These are phyloP conservation scores for Aplodontia rufa DNA, from an alignment of 2,113 vertebrate genomes.

Conservation along the genomic window DNA sequence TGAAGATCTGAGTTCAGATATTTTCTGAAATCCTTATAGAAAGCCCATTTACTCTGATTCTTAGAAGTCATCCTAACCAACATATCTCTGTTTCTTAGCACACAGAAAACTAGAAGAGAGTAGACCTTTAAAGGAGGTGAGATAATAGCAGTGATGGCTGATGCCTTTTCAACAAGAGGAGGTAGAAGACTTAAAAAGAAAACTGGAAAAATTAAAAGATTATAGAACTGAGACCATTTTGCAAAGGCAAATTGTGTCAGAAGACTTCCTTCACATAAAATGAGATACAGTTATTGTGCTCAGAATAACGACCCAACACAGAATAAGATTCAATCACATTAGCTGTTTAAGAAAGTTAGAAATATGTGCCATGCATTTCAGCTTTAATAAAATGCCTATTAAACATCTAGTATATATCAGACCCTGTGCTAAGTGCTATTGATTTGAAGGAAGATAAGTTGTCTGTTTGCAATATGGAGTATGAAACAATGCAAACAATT, in stretches of 20 bases:
- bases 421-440: neutral
- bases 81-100: neutral
- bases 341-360: neutral
- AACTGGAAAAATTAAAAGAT: neutral
- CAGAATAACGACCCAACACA: neutral
- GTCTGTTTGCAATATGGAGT: neutral
- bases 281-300: neutral
- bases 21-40: neutral
- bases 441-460: conserved; percentile 6
- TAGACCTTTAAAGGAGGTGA: neutral
- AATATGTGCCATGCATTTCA: neutral
- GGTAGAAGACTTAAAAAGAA: neutral
- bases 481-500: neutral
- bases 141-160: neutral
- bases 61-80: neutral
- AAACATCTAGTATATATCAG: neutral
- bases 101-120: neutral
- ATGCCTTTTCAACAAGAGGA: neutral
- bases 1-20: neutral
- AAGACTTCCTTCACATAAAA: neutral
- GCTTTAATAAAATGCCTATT: neutral
- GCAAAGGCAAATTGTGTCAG: neutral
- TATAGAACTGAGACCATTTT: neutral
- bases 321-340: neutral
- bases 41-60: neutral